A percentile compares a stretch with the other conserved stretches of the same genome.
Conservation (phyloP, 2,888 invertebrate species). For the Lamellibrachia satsuma region DNA sequence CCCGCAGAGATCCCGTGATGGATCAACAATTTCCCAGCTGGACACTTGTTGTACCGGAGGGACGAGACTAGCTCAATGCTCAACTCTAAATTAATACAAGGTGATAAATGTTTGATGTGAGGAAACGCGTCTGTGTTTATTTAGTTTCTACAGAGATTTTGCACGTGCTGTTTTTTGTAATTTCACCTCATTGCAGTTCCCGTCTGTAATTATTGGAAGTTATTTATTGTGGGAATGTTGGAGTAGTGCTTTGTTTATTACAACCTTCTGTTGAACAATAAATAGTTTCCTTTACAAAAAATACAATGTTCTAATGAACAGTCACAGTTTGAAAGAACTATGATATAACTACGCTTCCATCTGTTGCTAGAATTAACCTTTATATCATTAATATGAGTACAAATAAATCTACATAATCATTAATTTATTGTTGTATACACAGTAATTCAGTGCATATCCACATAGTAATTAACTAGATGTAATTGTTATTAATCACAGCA, state of each 20-base stretch:
- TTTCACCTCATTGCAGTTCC: not conserved
- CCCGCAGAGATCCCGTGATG: not conserved
- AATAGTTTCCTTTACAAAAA: not conserved
- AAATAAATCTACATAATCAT: not conserved
- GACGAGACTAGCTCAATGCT: not conserved
- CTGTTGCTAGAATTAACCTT: not conserved
- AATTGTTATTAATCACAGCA: not conserved
- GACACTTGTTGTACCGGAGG: not conserved
- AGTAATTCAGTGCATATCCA: not conserved
- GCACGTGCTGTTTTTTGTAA: not conserved
- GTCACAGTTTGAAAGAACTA: not conserved
- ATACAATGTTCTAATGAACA: not conserved
- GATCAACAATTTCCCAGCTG: not conserved
- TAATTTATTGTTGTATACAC: not conserved
- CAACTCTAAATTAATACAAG: not conserved
- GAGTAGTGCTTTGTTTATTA: not conserved
- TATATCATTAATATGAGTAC: not conserved
- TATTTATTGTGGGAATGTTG: not conserved
- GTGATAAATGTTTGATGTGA: not conserved
- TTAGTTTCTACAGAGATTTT: slow-evolving; percentile 11
- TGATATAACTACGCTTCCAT: not conserved
- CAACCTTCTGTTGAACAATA: not conserved
- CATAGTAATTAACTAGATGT: not conserved
- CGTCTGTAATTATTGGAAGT: not conserved
- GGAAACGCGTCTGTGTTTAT: not conserved